Evolutionary conservation across 2,797 vertebrate genomes (phyloP).

Genomic region (Tympanoctomys barrerae): DNA sequence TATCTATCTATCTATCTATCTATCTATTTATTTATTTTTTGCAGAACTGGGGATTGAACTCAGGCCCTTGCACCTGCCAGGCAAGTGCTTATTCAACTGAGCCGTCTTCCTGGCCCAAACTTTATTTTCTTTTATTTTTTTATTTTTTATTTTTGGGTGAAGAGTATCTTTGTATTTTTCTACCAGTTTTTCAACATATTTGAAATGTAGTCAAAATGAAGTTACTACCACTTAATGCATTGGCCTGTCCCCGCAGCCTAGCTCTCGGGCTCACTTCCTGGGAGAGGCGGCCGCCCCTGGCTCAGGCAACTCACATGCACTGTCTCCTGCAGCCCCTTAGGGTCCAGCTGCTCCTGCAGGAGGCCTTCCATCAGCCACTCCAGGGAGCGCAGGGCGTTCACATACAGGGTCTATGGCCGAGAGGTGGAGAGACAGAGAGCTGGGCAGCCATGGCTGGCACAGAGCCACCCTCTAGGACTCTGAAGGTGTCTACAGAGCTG

Average conservation of each 20-base stretch:
- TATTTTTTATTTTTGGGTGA: no score
- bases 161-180: not conserved
- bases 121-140: no score
- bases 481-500: not conserved
- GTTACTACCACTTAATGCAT: not conserved
- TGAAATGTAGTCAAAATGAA: not conserved
- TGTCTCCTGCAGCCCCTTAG: conserved; percentile 76
- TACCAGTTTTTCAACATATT: not conserved
- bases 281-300: not conserved
- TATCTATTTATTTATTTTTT: no score
- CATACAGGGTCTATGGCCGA: conserved; percentile 48
- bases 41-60: no score
- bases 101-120: no score
- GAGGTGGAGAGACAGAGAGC: not conserved
- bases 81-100: no score
- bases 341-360: conserved; percentile 77
- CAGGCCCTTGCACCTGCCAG: no score
- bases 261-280: not conserved
- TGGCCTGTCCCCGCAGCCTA: not conserved
- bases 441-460: accelerated
- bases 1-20: no score
- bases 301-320: conserved; percentile 64
- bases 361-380: conserved; percentile 70
- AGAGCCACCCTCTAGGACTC: not conserved
- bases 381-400: not conserved